These are phyloP conservation scores for Arion vulgaris DNA, from an alignment of 1,140 invertebrate species.

Conservation along the genomic window DNA sequence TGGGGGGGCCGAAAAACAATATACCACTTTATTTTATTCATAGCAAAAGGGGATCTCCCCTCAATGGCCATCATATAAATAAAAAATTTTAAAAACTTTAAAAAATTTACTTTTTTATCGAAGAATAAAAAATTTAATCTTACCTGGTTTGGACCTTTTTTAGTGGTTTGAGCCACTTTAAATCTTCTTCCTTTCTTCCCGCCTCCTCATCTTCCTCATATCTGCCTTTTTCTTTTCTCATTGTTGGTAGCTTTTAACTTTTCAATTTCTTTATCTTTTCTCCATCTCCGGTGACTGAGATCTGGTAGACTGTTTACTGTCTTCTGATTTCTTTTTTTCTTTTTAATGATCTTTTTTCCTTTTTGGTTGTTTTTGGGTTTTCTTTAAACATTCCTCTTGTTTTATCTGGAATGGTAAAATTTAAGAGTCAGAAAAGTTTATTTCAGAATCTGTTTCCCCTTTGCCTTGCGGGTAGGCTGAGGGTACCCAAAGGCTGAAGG, in stretches of 20 bases:
- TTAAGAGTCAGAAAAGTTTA: no score
- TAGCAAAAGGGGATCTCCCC: no score
- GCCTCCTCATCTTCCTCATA: conserved; percentile 17
- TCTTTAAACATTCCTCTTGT: not conserved
- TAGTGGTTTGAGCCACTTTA: not conserved
- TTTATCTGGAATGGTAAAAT: no score
- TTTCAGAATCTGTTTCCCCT: no score
- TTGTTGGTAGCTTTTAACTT: conserved; percentile 40
- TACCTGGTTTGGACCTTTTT: conserved; percentile 13
- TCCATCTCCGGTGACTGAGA: not conserved
- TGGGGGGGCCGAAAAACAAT: no score
- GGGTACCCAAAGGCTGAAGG: no score
- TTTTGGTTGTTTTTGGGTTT: not conserved
- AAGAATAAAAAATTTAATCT: not conserved
- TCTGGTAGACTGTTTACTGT: not conserved
- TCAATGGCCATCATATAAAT: no score
- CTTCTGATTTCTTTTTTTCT: not conserved
- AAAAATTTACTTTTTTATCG: no score
- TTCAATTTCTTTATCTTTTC: conserved; percentile 51
- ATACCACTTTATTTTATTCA: no score
- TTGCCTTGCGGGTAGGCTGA: no score
- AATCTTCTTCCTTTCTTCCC: not conserved
- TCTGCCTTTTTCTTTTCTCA: conserved; percentile 35
- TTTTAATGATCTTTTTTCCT: not conserved
- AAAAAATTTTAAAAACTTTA: no score